Evolutionary conservation across 2,797 vertebrate species (phyloP), one percentile per base, ranked within the genome.

Genomic region (Alauda arvensis): DNA sequence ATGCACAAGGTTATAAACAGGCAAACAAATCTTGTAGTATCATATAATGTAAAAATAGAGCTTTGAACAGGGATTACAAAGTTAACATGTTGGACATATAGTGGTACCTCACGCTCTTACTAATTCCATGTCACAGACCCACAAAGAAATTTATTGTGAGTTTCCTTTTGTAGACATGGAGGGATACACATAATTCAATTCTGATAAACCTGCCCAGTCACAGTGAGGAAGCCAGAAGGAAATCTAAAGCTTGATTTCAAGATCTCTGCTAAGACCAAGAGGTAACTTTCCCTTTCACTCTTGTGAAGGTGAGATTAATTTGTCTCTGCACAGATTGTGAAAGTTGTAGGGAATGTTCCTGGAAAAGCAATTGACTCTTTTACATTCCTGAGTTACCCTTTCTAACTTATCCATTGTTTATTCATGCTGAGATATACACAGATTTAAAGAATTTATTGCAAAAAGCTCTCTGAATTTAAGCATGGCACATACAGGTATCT

Each of bases 251-350:
- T 71, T 90, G 62, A 63, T 87, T 92, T 90, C 81, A 82, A 91
- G 48, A 83, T 81, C 51, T 77, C 77, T 85, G 74, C 45, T 85
- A 45, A 75, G 43, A 39, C 56, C 28, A 77, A 6, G 18, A 80
- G 72, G 82, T 93, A 94, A 94, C 89, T 85, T 93, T 93, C 77
- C 75, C 87, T 93, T 93, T 94, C 90, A 77, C 55, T 93, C 61
- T 91, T 87, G 70, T 68, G 91, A 89, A 93, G 92, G 40, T 76
- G 42, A 88, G 51, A 85, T 87, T 89, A 34, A 62, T 87, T 92
- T 87, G 60, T 92, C 87, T 86, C 78, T 83, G 71, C 84, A 52
- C 69, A 91, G 83, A 82, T 69, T 78, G 66, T 83, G 74, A 93
- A 92, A 66, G 79, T 71, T 24, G 7, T 39, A 62, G 56, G 61